Base-by-base conservation (phyloP, 2,113 vertebrate genomes). In the Siniperca chuatsi region DNA sequence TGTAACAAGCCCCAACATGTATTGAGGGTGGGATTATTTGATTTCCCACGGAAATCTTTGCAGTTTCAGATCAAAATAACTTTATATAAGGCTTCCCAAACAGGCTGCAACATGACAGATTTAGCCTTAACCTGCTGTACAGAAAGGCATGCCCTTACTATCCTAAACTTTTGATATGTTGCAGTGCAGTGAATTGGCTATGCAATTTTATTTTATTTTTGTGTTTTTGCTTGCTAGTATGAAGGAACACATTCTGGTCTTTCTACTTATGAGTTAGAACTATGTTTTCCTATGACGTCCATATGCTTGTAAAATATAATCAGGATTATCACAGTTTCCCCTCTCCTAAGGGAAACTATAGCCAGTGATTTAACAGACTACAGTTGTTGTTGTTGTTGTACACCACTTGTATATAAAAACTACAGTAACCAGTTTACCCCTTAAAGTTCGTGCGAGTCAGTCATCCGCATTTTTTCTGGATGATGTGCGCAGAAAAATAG, bases 401-500 rank as follows among this genome's bases (percentile, higher is more conserved):
- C 8, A 2, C 9, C 35, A 15, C 35, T 60, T 46, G 12, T 6
- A 37, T 18, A 61, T 16, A 29, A 65, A 87, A 91, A 95, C 95
- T 95, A 91, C 94, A 95, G 57, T 55, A 79, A 87, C 94, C 93
- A 95, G 72, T 72, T 75, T 86, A 62, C 94, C 64, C 64, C n/a
- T 79, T 89, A 83, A 48, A 18, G 46, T 70, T 84, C 37, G 55
- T 75, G 88, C 83, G 65, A 84, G 23, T 57, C 73, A 78, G 48
- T 69, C 88, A 76, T 93, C 92, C 86, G 85, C 91, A 86, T 94
- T 90, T 93, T 93, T 93, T 77, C 57, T 70, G 79, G 86, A 92
- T 90, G 94, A 92, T 90, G 90, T 88, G 88, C 78, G 83, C 85
- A 93, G 83, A 70, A 83, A 90, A 94, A 89, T 87, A 93, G 95